Evolutionary conservation across 2,113 vertebrate species (phyloP).

Genomic region (Paramisgurnus dabryanus): DNA sequence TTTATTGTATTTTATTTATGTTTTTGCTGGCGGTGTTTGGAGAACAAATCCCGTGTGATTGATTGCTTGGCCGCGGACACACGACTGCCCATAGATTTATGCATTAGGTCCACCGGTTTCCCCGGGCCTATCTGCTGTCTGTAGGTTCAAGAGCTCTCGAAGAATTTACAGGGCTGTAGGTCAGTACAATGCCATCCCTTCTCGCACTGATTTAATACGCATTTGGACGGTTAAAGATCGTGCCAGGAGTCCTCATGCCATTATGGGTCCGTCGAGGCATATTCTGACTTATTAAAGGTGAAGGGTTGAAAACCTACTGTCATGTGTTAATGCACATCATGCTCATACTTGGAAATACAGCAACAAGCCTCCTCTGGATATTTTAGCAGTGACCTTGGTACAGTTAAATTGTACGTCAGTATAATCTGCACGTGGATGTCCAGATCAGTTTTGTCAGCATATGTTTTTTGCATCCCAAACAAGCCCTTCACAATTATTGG

Average conservation of each 20-base stretch:
- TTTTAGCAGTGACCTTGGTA: not conserved
- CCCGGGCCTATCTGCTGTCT: slow-evolving; percentile 30
- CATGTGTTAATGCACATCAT: slow-evolving; percentile 20
- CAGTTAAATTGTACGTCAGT: not conserved
- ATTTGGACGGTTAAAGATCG: not conserved
- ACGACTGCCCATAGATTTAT: slow-evolving; percentile 46
- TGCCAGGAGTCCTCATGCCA: not conserved
- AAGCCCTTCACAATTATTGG: not conserved
- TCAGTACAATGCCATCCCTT: not conserved
- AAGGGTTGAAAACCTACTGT: slow-evolving; percentile 14
- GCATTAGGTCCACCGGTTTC: slow-evolving; percentile 43
- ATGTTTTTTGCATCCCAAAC: not conserved
- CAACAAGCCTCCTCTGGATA: not conserved
- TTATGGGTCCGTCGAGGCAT: slow-evolving; percentile 1
- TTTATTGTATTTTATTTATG: not conserved
- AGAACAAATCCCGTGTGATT: slow-evolving; percentile 29
- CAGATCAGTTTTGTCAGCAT: not conserved
- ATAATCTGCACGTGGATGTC: not conserved
- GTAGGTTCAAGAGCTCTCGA: slow-evolving; percentile 22
- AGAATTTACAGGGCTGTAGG: slow-evolving; percentile 5
- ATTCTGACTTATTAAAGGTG: slow-evolving; percentile 14
- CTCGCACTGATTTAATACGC: not conserved
- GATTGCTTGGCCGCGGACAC: slow-evolving; percentile 35
- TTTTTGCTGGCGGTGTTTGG: slow-evolving; percentile 12
- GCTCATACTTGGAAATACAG: slow-evolving; percentile 1